Evolutionary conservation across 2,888 invertebrate genomes (phyloP).

Genomic region (Cancer borealis): DNA sequence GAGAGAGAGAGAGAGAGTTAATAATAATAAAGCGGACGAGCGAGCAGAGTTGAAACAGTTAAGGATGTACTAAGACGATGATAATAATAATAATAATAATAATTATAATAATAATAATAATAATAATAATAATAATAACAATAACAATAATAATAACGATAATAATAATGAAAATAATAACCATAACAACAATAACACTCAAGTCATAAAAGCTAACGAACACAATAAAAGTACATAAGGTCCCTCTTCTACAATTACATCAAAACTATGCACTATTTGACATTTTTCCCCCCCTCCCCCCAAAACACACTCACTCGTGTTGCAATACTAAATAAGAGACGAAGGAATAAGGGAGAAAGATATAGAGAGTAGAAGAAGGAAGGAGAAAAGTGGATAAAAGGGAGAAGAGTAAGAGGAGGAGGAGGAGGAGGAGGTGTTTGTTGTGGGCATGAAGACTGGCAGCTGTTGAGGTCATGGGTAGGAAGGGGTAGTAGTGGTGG

Average conservation of each 20-base stretch:
- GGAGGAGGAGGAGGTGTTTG: neutral
- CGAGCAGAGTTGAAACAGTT: too few species aligned
- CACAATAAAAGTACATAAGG: neutral
- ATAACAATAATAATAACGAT: neutral
- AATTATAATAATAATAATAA: neutral
- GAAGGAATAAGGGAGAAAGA: neutral
- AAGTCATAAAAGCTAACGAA: neutral
- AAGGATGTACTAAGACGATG: too few species aligned
- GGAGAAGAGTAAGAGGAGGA: neutral
- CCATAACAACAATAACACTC: neutral
- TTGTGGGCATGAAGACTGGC: constrained; percentile 25
- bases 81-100: too few species aligned
- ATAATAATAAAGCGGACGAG: too few species aligned
- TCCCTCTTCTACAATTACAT: constrained; percentile 2
- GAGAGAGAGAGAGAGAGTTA: neutral
- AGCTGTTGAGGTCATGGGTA: neutral
- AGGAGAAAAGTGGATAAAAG: neutral
- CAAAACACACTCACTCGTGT: neutral
- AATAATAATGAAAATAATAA: neutral
- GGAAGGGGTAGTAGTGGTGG: neutral
- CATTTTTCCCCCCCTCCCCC: neutral
- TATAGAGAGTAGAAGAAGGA: neutral
- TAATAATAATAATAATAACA: neutral
- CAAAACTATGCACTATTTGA: neutral
- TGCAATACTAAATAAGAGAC: neutral